Conservation (phyloP, 2,797 vertebrate genomes). For the Melopsittacus undulatus region DNA sequence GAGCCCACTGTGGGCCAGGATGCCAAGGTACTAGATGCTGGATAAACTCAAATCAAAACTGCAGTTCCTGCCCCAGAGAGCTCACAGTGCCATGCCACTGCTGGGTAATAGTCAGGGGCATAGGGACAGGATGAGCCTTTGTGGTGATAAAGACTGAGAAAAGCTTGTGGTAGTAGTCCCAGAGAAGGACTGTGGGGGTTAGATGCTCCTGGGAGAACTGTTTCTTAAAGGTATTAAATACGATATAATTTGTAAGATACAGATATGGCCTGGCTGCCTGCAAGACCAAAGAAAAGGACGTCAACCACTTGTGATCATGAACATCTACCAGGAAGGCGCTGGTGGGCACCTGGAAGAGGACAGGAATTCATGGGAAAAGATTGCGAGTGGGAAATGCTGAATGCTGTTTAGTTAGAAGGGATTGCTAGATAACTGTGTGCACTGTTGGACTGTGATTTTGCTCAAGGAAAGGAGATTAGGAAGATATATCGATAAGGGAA, state of each 20-base stretch:
- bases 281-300: background rate
- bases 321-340: background rate
- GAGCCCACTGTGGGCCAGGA: background rate
- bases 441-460: background rate
- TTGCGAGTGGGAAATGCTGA: background rate
- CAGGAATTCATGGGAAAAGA: background rate
- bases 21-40: background rate
- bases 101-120: background rate
- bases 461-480: background rate
- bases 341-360: background rate
- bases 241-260: background rate
- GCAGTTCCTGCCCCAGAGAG: background rate
- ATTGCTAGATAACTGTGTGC: background rate
- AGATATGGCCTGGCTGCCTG: background rate
- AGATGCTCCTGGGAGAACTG: background rate
- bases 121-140: background rate
- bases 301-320: background rate
- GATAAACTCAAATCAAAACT: background rate
- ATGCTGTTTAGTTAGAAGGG: background rate
- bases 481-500: background rate
- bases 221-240: background rate
- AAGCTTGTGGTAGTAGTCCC: background rate
- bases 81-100: fast-evolving
- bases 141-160: background rate
- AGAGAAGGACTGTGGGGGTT: background rate